These are phyloP conservation scores for Galagoides demidoff DNA, from an alignment of 2,797 vertebrate species.

Conservation along the genomic window DNA sequence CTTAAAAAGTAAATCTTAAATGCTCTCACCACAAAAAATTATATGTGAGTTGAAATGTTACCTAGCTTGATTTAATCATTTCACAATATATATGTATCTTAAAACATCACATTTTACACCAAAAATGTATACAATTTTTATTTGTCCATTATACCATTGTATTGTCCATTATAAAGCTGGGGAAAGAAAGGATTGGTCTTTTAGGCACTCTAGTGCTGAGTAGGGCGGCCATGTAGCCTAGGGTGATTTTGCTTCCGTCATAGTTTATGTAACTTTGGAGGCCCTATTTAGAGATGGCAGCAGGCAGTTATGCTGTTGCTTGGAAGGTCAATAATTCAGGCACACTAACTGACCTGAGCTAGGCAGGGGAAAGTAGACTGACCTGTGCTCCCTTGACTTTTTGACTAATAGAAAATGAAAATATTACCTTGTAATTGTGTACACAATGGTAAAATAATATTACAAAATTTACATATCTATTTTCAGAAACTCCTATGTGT, in stretches of 20 bases:
- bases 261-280: neutral
- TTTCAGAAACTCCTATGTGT: slow-evolving; percentile 4
- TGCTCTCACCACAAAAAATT: neutral
- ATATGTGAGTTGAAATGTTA: neutral
- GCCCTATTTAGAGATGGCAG: neutral
- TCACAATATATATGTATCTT: neutral
- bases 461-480: neutral
- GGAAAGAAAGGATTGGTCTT: neutral
- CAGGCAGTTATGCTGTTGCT: neutral
- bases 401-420: slow-evolving; percentile 17
- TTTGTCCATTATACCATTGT: neutral
- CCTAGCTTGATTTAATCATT: neutral
- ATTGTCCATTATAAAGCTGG: neutral
- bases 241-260: neutral
- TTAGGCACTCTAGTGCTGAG: neutral
- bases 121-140: neutral
- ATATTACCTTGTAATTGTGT: neutral
- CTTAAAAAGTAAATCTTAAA: neutral
- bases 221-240: neutral
- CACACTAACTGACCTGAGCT: neutral
- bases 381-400: neutral
- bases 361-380: neutral
- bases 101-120: neutral
- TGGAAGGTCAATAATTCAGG: neutral
- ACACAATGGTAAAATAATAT: neutral